A percentile compares a stretch with the other conserved stretches of the same genome.
These are phyloP conservation scores for Zoanthus gigantus DNA, from an alignment of 92 coral and sea anemone species.

Conservation along the genomic window DNA sequence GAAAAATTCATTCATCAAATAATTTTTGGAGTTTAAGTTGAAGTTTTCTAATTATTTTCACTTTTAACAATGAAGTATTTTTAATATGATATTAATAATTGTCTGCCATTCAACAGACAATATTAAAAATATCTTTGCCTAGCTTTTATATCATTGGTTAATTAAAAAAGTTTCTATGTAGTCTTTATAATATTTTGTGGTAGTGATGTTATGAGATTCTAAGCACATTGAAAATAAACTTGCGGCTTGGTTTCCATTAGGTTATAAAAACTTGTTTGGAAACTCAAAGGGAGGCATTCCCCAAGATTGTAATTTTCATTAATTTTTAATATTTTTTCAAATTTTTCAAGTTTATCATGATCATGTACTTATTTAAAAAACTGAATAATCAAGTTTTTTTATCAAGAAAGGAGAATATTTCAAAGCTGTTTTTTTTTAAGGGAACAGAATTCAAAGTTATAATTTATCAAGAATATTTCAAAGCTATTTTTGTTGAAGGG, in stretches of 20 bases:
- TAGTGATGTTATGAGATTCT: neutral
- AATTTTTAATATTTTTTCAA: neutral
- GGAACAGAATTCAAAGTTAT: too few species aligned
- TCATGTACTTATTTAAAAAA: neutral
- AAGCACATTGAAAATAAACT: neutral
- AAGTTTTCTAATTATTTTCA: too few species aligned
- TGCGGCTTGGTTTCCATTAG: neutral
- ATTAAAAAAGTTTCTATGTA: neutral
- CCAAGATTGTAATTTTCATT: neutral
- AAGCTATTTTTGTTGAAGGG: too few species aligned
- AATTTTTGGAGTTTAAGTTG: too few species aligned
- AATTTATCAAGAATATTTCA: too few species aligned
- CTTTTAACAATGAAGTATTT: too few species aligned
- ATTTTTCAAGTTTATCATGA: neutral
- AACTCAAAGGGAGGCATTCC: neutral
- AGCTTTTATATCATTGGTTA: neutral
- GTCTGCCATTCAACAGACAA: neutral
- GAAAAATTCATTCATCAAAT: too few species aligned
- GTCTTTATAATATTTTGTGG: neutral
- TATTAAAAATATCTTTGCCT: neutral
- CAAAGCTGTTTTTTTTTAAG: too few species aligned
- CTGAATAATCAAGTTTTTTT: too few species aligned
- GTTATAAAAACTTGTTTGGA: neutral
- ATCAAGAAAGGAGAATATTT: too few species aligned
- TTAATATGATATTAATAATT: too few species aligned